Evolutionary conservation across 2,888 invertebrate genomes (phyloP).

Genomic region (Drosophila nr. medialis): DNA sequence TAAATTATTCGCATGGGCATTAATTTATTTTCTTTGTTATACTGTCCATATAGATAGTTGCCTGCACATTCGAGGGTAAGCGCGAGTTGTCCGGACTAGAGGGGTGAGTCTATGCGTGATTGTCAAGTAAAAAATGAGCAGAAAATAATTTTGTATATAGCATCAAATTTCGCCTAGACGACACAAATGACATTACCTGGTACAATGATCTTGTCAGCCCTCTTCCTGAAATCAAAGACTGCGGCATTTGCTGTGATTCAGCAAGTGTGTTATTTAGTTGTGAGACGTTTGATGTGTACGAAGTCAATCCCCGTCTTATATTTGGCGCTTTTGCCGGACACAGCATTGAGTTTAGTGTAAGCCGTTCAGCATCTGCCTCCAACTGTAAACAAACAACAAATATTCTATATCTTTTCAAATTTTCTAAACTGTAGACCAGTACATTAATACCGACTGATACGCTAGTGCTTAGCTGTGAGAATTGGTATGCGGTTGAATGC

Average conservation of each 20-base stretch:
- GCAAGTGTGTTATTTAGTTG: conserved; percentile 88
- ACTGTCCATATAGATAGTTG: conserved; percentile 67
- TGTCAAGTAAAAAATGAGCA: neutral
- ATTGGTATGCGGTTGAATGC: conserved; percentile 88
- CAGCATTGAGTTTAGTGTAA: conserved; percentile 88
- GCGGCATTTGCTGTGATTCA: conserved; percentile 81
- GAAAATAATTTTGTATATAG: conserved; percentile 68
- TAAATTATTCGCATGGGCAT: neutral
- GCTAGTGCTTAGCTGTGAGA: conserved; percentile 87
- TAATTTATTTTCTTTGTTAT: neutral
- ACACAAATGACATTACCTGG: conserved; percentile 88
- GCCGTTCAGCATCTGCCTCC: conserved; percentile 12
- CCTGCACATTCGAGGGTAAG: conserved; percentile 82
- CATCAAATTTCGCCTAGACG: conserved; percentile 85
- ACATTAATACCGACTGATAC: conserved; percentile 86
- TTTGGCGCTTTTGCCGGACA: conserved; percentile 89
- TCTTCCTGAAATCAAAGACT: conserved; percentile 80
- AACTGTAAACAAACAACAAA: neutral
- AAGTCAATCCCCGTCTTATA: conserved; percentile 84
- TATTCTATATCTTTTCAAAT: neutral
- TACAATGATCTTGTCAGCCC: conserved; percentile 86
- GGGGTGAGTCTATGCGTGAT: conserved; percentile 65
- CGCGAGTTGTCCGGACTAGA: conserved; percentile 81
- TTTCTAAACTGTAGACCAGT: conserved; percentile 83
- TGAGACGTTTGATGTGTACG: conserved; percentile 88